Evolutionary conservation across 2,797 vertebrate genomes (phyloP).

Genomic region (Gymnothorax reevesii): DNA sequence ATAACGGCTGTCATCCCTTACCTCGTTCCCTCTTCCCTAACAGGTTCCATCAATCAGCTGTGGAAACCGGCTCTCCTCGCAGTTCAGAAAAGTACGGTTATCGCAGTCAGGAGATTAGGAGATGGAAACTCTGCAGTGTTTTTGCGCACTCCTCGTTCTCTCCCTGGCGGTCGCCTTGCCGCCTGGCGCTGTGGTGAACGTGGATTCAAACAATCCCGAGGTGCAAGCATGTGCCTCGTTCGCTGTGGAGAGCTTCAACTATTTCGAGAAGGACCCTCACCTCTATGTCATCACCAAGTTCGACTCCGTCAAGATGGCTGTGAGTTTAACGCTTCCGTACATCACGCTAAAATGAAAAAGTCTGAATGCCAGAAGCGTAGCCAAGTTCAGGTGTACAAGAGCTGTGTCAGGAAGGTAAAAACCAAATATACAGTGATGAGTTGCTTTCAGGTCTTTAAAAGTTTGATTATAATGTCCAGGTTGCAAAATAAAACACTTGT

Average conservation of each 20-base stretch:
- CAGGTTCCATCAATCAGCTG: background rate
- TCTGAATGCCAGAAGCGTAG: too few species aligned
- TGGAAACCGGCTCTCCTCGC: background rate
- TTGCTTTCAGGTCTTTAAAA: too few species aligned
- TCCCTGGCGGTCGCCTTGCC: background rate
- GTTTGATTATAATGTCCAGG: too few species aligned
- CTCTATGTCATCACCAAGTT: conserved; percentile 27
- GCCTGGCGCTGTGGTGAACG: background rate
- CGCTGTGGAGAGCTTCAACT: conserved; percentile 20
- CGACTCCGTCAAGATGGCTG: conserved; percentile 8
- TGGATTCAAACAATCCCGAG: background rate
- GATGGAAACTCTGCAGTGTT: background rate
- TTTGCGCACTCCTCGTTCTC: conserved; percentile 18
- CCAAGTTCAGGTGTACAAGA: too few species aligned
- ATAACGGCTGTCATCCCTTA: background rate
- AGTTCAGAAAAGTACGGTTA: background rate
- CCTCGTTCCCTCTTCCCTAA: background rate
- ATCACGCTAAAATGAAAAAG: too few species aligned
- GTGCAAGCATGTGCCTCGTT: conserved; percentile 23
- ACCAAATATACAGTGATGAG: too few species aligned
- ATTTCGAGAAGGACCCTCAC: conserved; percentile 11
- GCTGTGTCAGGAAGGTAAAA: too few species aligned
- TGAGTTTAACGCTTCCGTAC: background rate
- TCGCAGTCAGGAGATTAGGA: conserved; percentile 19
- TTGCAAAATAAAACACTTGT: too few species aligned